A percentile compares a stretch with the other conserved stretches of the same genome.
Conservation (phyloP, 2,888 invertebrate species). For the Phaonia tiefii region DNA sequence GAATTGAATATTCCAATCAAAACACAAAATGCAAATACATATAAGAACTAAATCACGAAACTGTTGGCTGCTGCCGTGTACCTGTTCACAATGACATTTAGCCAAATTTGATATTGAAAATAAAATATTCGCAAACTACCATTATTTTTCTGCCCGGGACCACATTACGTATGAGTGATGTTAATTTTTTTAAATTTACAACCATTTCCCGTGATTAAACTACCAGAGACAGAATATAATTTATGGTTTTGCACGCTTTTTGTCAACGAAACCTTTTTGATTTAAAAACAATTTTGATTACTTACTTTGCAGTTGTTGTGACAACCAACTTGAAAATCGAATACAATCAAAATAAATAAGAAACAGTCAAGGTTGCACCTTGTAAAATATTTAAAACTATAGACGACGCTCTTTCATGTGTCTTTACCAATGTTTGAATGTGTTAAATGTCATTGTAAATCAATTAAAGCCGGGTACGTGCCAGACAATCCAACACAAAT, state of each 20-base stretch:
- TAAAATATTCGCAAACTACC: too few species aligned
- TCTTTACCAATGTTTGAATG: slow-evolving; percentile 10
- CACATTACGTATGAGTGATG: too few species aligned
- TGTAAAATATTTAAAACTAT: slow-evolving; percentile 19
- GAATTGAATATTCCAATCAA: too few species aligned
- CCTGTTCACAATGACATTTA: too few species aligned
- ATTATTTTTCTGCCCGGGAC: too few species aligned
- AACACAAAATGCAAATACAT: too few species aligned
- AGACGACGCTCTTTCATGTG: neutral
- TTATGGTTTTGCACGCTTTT: slow-evolving; percentile 30
- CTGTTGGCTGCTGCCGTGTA: too few species aligned
- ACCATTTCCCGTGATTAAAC: too few species aligned
- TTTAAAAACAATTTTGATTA: slow-evolving; percentile 52
- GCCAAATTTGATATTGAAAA: too few species aligned
- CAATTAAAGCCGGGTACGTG: slow-evolving; percentile 37
- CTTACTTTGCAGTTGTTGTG: slow-evolving; percentile 45
- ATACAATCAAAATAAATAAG: neutral
- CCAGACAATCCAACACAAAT: slow-evolving; percentile 1
- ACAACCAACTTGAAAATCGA: slow-evolving; percentile 45
- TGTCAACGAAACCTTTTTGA: slow-evolving; percentile 21
- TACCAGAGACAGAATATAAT: slow-evolving; percentile 6
- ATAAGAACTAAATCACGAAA: too few species aligned
- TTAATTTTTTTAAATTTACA: too few species aligned
- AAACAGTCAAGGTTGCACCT: slow-evolving; percentile 32
- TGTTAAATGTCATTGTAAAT: slow-evolving; percentile 58